phyloP scores from a whole-genome alignment of 2,888 invertebrate species.

The Cecidostiba fungosa region DNA sequence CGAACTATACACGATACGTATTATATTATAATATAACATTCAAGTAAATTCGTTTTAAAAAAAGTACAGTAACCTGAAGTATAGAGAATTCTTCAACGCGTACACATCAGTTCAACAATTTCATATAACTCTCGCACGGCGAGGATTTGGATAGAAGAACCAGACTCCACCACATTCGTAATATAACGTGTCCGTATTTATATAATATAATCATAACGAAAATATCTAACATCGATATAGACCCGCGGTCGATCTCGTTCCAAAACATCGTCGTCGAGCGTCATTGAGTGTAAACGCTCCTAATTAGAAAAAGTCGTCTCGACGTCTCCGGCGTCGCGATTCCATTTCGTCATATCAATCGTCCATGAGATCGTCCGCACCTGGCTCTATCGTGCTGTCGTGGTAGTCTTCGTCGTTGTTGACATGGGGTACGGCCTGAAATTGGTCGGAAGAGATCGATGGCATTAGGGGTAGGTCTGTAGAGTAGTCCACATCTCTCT shows the following conservation, averaged over 20 bases:
- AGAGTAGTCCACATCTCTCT: constrained; percentile 15
- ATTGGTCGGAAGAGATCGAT: constrained; percentile 47
- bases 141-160: constrained; percentile 21
- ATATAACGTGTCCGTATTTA: neutral
- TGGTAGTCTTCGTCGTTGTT: constrained; percentile 27
- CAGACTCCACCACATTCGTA: neutral
- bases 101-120: constrained; percentile 46
- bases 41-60: neutral
- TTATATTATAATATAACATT: neutral
- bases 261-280: neutral
- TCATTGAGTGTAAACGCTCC: neutral
- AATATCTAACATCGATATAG: neutral
- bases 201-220: neutral
- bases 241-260: neutral
- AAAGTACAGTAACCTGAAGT: constrained; percentile 8
- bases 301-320: neutral
- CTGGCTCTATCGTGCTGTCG: constrained; percentile 46
- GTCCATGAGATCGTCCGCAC: constrained; percentile 47
- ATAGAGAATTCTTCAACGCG: constrained; percentile 25
- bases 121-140: constrained; percentile 16
- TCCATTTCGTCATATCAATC: constrained; percentile 61
- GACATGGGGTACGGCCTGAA: constrained; percentile 21
- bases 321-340: constrained; percentile 36
- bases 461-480: constrained; percentile 43
- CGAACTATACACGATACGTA: neutral